These are phyloP conservation scores for Drosophila sechellia DNA, from an alignment of 1,140 invertebrate species.

Conservation along the genomic window DNA sequence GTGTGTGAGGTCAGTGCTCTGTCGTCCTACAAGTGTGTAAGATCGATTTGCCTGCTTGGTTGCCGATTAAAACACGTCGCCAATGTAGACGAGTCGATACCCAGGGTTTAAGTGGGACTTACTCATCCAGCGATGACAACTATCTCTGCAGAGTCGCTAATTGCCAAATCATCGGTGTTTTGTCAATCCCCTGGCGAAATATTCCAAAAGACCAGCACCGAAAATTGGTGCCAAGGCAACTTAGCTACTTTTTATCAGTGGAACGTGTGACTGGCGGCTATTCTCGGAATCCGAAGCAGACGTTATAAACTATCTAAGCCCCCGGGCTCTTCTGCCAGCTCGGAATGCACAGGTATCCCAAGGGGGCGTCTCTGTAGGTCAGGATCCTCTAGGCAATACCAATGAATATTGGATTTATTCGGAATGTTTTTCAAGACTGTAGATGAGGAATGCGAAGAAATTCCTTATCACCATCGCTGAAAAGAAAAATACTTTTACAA, in stretches of 20 bases:
- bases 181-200: slow-evolving; percentile 20
- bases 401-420: neutral
- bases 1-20: slow-evolving; percentile 65
- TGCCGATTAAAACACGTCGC: slow-evolving; percentile 27
- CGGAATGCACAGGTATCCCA: neutral
- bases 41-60: slow-evolving; percentile 22
- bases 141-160: slow-evolving; percentile 8
- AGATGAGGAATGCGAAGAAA: neutral
- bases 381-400: slow-evolving; percentile 10
- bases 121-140: slow-evolving; percentile 1
- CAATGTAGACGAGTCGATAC: slow-evolving; percentile 9
- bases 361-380: slow-evolving; percentile 20
- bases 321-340: neutral
- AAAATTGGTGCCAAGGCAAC: slow-evolving; percentile 28
- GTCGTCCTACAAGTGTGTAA: neutral
- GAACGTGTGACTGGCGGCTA: slow-evolving; percentile 47
- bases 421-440: neutral
- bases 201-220: slow-evolving; percentile 3
- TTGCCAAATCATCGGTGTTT: slow-evolving; percentile 18
- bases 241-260: slow-evolving; percentile 20
- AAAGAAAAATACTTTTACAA: neutral
- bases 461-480: slow-evolving; percentile 3
- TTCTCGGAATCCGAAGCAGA: slow-evolving; percentile 18
- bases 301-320: slow-evolving; percentile 30
- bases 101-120: slow-evolving; percentile 6